Evolutionary conservation across 2,797 vertebrate genomes (phyloP), one percentile per base, ranked within the genome.

Genomic region (Emydoidea blandingii): DNA sequence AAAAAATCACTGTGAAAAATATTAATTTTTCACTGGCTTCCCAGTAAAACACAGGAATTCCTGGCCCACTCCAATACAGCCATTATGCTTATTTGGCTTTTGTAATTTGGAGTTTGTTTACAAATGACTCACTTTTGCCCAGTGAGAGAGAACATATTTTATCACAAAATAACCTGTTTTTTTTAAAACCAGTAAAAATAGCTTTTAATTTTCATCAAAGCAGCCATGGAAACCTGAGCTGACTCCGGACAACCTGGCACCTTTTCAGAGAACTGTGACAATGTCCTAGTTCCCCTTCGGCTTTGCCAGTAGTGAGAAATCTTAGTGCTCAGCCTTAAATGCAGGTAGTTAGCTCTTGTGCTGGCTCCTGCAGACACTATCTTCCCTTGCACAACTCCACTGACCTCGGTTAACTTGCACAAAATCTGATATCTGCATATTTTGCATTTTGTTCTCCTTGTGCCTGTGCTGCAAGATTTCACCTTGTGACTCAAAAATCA

Each of bases 101-200:
- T 1, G 0, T 56, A 87, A 0, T 0, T 29, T 83, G 37, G 3
- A n/a, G 85, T 54, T 87, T 82, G 72, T 90, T 93, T 80, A 92
- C 79, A 81, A 92, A 94, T 91, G 31, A 82, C 56, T 91, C 88
- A 89, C 82, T 89, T 94, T 90, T 89, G 85, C 88, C 56, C 74
- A 52, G 65, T 7, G 15, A 85, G 91, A 79, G 49, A 85, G 85
- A 94, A 95, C 52, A 59, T 62, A 88, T 90, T 87, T 83, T 87
- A 68, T 49, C 50, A 85, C 31, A 2, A 2, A 68, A 87, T 83
- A 82, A 80, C 31, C 27, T 62, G 34, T 44, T 81, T 68, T 82
- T 85, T 89, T 84, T 91, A 27, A 62, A 74, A 62, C 76, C 41
- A 76, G 79, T 74, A 82, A 88, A 91, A 57, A 1, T 68, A 82